Evolutionary conservation across 2,797 vertebrate species (phyloP).

Genomic region (Chaetodon trifasciatus): DNA sequence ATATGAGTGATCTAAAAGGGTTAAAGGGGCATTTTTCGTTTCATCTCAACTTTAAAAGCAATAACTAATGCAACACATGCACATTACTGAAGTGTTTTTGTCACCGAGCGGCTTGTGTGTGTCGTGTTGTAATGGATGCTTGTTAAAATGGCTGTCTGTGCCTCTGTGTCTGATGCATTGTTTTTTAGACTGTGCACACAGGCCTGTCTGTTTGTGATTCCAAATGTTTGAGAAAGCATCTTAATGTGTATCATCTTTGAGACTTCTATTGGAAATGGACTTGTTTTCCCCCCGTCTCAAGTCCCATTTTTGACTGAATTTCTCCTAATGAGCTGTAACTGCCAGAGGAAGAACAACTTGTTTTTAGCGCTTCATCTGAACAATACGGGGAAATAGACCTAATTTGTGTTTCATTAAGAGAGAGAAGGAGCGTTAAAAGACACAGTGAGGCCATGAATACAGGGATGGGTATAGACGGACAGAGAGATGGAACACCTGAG

Average conservation of each 20-base stretch:
- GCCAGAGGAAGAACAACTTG: slow-evolving; percentile 52
- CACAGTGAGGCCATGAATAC: slow-evolving; percentile 4
- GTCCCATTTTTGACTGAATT: slow-evolving; percentile 42
- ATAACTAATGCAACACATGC: slow-evolving; percentile 10
- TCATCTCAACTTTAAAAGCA: slow-evolving; percentile 11
- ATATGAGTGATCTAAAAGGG: no score
- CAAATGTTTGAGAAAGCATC: slow-evolving; percentile 56
- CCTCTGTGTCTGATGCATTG: slow-evolving; percentile 9
- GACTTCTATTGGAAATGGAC: slow-evolving; percentile 25
- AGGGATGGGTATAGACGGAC: slow-evolving; percentile 5
- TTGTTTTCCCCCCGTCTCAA: slow-evolving; percentile 23
- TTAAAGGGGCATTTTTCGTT: no score
- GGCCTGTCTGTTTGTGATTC: slow-evolving; percentile 45
- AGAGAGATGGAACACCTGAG: not conserved
- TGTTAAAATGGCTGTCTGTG: slow-evolving; percentile 13
- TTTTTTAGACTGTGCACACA: not conserved
- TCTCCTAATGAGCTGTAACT: slow-evolving; percentile 65
- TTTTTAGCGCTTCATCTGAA: slow-evolving; percentile 42
- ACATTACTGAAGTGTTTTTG: slow-evolving; percentile 6
- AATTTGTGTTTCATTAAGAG: slow-evolving; percentile 63
- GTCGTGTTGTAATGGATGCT: slow-evolving; percentile 15
- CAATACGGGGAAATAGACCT: slow-evolving; percentile 50
- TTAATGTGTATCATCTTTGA: slow-evolving; percentile 47
- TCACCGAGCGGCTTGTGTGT: slow-evolving; percentile 4
- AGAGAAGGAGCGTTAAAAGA: slow-evolving; percentile 43